Evolutionary conservation across 1,140 invertebrate genomes (phyloP), one percentile per base, ranked within the genome.

Genomic region (Phymorhynchus buccinoides): DNA sequence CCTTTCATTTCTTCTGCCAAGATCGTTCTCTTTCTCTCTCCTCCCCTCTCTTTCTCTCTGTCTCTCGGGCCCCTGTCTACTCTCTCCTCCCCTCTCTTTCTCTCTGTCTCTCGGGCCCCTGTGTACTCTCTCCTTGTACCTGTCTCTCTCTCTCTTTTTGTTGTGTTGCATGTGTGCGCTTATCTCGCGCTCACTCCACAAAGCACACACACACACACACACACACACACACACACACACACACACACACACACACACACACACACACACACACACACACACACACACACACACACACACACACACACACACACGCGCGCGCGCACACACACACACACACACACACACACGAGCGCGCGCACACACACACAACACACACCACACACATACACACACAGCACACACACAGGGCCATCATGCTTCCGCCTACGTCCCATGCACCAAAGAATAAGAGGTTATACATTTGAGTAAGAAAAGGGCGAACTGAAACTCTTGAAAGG

Each of bases 171-270:
- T 52, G 12, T 52, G 48, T 52, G 2, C 22, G 48, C 48, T 52
- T 52, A 52, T 52, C n/a, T 52, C 48, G 0, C 68, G 2, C 14
- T 30, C 68, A 14, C 68, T 30, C 6, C 14, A 73, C 7, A 18
- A 73, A 14, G 16, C 37, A 73, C 68, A 18, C 16, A 73, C 37
- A 30, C 37, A 9, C 68, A 30, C 68, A 2, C 48, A 27, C 62
- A 66, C 62, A 66, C 4, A 66, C 62, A 66, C 62, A 66, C 62
- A 66, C 62, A 66, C 62, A 66, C 62, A 66, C 62, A 66, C 62
- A 66, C 62, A 66, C n/a, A n/a, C n/a, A n/a, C n/a, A 73, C 27
- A 73, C 68, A 3, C 37, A 30, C 68, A 73, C 9, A 73, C 9
- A 73, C 6, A 73, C 37, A 37, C 37, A 73, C 68, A 73, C 68